Conservation (phyloP, 2,888 invertebrate genomes). For the Drosophila helvetica region DNA sequence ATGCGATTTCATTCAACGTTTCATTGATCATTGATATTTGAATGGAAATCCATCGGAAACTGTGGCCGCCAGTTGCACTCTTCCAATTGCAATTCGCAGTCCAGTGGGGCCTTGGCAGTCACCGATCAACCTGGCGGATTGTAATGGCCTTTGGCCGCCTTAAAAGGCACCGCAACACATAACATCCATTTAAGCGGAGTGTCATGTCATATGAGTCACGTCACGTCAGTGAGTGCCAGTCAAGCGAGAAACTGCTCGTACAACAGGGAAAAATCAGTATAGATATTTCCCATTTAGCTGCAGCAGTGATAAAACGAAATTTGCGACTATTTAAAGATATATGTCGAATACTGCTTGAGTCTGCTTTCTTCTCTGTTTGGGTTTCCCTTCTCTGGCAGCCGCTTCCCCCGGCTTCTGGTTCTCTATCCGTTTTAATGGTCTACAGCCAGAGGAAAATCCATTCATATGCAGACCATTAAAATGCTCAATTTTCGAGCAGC, state of each 20-base stretch:
- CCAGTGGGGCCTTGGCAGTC: conserved; percentile 2
- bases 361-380: conserved; percentile 45
- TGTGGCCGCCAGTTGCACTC: conserved; percentile 21
- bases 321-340: conserved; percentile 3
- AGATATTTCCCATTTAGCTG: neutral
- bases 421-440: conserved; percentile 51
- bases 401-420: neutral
- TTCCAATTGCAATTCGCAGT: neutral
- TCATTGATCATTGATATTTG: neutral
- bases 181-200: conserved; percentile 40
- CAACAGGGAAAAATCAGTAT: neutral
- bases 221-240: conserved; percentile 11
- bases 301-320: no score
- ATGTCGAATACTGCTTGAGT: conserved; percentile 20
- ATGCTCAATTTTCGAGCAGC: conserved; percentile 60
- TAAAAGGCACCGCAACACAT: conserved; percentile 33
- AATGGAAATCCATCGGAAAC: neutral
- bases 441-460: conserved; percentile 46
- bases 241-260: conserved; percentile 9
- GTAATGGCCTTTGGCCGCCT: conserved; percentile 23
- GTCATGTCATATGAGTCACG: conserved; percentile 23
- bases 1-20: conserved; percentile 6
- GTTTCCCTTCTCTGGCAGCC: conserved; percentile 42
- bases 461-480: conserved; percentile 64
- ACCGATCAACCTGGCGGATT: conserved; percentile 13